Evolutionary conservation across 2,113 vertebrate species (phyloP).

Genomic region (Psittacara wagleri): DNA sequence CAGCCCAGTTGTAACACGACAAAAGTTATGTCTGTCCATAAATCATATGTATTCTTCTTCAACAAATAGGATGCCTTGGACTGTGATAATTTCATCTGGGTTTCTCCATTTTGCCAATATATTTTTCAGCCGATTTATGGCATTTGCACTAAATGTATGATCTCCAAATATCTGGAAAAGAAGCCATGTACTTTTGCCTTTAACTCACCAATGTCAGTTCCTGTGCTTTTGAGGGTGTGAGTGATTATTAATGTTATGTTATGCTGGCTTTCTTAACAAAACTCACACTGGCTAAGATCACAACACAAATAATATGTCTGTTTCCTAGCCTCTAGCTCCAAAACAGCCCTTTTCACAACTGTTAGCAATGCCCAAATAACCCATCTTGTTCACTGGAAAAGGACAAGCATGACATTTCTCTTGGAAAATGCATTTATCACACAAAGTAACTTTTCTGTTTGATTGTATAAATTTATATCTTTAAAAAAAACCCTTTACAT

Average conservation of each 20-base stretch:
- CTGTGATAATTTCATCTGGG: background rate
- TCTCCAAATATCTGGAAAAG: conserved; percentile 32
- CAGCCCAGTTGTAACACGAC: background rate
- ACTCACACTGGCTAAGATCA: conserved; percentile 7
- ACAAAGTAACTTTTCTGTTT: background rate
- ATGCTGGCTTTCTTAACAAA: conserved; percentile 16
- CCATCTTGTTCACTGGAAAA: background rate
- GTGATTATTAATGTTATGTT: conserved; percentile 10
- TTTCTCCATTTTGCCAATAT: background rate
- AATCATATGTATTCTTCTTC: background rate
- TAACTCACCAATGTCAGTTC: conserved; percentile 1
- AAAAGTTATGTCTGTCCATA: background rate
- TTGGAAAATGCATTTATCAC: background rate
- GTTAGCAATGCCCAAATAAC: background rate
- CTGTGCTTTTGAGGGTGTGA: background rate
- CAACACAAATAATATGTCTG: background rate
- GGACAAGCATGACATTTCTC: background rate
- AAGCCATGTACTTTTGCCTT: background rate
- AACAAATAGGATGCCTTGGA: background rate
- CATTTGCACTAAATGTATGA: background rate
- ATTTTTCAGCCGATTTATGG: conserved; percentile 32
- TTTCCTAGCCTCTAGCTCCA: background rate
- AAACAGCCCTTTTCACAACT: background rate
- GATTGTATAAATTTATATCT: background rate
- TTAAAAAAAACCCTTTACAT: background rate